phyloP scores from a whole-genome alignment of 2,888 invertebrate species.

The Diploptera punctata region DNA sequence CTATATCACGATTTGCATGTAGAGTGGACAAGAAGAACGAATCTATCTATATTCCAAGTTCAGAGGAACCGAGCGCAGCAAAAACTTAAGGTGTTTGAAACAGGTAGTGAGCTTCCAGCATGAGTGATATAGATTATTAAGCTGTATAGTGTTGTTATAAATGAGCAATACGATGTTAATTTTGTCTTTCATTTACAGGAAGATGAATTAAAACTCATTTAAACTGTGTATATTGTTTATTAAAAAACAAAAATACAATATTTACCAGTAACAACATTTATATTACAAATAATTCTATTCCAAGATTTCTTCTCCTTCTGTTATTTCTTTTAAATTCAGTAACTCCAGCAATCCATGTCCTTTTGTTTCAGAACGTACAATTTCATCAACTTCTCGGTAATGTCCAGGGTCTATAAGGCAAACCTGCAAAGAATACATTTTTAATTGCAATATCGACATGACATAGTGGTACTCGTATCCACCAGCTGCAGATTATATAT shows the following conservation, averaged over 20 bases:
- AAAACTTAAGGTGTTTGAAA: background rate
- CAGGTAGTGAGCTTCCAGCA: background rate
- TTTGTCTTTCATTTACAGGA: too few relatives aligned
- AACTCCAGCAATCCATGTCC: slow-evolving; percentile 89
- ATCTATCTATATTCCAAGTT: slow-evolving; percentile 65
- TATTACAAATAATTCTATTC: slow-evolving; percentile 54
- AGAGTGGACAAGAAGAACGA: slow-evolving; percentile 68
- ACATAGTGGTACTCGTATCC: too few relatives aligned
- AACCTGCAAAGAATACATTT: slow-evolving; percentile 52
- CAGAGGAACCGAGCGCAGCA: slow-evolving; percentile 49
- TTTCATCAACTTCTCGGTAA: slow-evolving; percentile 86
- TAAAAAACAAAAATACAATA: too few relatives aligned
- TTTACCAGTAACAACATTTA: too few relatives aligned
- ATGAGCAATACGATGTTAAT: too few relatives aligned
- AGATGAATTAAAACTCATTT: too few relatives aligned
- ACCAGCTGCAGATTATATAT: too few relatives aligned
- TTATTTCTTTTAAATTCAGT: slow-evolving; percentile 89
- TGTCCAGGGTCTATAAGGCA: slow-evolving; percentile 90
- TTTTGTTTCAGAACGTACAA: slow-evolving; percentile 85
- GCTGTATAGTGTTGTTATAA: too few relatives aligned
- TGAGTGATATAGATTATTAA: too few relatives aligned
- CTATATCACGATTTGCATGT: slow-evolving; percentile 69
- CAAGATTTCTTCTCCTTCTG: slow-evolving; percentile 83
- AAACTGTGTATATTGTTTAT: too few relatives aligned
- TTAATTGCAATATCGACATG: background rate